Percentiles rank a stretch among this genome's conserved stretches.
phyloP scores from a whole-genome alignment of 1,140 invertebrate species.

The Temnothorax nylanderi region DNA sequence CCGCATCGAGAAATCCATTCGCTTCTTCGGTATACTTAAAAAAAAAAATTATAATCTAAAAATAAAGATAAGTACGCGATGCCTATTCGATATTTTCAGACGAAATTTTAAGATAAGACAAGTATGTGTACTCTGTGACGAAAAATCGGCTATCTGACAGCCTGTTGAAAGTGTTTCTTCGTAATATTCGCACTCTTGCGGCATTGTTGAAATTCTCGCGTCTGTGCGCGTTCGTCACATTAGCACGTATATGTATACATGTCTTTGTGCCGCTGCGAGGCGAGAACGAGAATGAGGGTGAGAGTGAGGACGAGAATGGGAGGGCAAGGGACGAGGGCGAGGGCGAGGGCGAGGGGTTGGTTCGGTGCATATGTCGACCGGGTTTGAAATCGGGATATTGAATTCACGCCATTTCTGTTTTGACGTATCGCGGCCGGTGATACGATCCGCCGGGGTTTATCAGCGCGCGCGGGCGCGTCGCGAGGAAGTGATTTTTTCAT shows the following conservation, averaged over 20 bases:
- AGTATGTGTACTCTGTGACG: neutral
- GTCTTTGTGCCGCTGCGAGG: conserved; percentile 35
- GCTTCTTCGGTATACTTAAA: no score
- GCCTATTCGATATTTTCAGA: neutral
- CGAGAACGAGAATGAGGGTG: conserved; percentile 4
- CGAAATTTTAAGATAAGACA: neutral
- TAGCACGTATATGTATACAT: neutral
- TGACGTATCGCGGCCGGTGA: conserved; percentile 81
- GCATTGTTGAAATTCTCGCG: conserved; percentile 33
- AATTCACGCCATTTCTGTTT: conserved; percentile 85
- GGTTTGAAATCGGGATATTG: conserved; percentile 80
- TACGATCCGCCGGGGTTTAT: conserved; percentile 80
- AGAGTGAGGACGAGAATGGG: neutral
- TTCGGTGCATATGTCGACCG: conserved; percentile 65
- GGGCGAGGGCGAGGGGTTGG: conserved; percentile 19
- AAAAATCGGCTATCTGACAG: neutral
- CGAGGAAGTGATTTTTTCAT: conserved; percentile 84
- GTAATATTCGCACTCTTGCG: conserved; percentile 26
- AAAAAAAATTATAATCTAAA: conserved; percentile 1
- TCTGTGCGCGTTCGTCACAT: conserved; percentile 13
- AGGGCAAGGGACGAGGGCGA: neutral
- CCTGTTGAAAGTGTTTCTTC: conserved; percentile 13
- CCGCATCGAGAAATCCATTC: neutral
- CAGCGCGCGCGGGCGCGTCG: conserved; percentile 68
- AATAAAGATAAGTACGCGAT: neutral